A percentile compares a stretch with the other conserved stretches of the same genome.
phyloP scores from a whole-genome alignment of 2,797 vertebrate genomes.

The Sorex maritimensis region DNA sequence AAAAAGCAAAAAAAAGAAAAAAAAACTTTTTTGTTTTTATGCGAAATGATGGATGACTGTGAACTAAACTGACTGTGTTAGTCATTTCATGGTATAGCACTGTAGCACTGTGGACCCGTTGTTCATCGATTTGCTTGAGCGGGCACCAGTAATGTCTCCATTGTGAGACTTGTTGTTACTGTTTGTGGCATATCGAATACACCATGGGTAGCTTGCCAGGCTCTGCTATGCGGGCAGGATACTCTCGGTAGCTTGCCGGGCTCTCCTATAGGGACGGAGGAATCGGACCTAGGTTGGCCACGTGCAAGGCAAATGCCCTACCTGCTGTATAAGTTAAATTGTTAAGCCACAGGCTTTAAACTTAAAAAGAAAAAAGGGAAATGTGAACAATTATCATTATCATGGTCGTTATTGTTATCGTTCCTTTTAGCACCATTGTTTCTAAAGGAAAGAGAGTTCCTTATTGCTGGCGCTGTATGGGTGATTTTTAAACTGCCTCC shows the following conservation, averaged over 20 bases:
- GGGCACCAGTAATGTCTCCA: no score
- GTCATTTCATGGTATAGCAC: neutral
- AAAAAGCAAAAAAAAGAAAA: no score
- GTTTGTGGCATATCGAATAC: no score
- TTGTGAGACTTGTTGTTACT: no score
- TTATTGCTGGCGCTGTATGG: neutral
- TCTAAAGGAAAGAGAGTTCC: neutral
- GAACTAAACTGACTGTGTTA: neutral
- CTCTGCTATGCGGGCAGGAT: no score
- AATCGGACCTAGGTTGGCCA: no score
- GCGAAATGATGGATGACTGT: neutral
- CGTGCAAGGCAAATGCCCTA: no score
- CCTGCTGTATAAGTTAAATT: neutral
- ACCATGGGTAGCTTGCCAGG: no score
- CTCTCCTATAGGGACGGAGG: no score
- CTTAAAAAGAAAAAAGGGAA: neutral
- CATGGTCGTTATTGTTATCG: neutral
- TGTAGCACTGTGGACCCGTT: no score
- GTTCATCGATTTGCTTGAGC: no score
- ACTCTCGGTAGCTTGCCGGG: no score
- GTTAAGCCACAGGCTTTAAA: neutral
- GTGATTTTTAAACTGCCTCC: neutral
- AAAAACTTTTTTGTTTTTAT: neutral
- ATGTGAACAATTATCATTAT: neutral
- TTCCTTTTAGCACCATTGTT: constrained; percentile 29